phyloP scores from a whole-genome alignment of 2,888 invertebrate genomes.

The Nephrotoma appendiculata region DNA sequence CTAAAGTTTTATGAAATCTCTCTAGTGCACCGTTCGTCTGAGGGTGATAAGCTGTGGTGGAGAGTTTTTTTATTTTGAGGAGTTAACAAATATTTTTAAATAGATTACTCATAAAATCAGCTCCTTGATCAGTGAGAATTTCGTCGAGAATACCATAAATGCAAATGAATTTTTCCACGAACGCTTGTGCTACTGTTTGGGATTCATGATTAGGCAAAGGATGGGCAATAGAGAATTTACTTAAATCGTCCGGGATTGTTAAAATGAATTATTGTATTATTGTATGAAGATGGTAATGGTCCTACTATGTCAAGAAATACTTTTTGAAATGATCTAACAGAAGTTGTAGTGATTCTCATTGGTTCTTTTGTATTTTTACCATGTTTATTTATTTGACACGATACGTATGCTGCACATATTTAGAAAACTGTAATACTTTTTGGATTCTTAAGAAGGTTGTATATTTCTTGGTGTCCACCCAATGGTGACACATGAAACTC shows the following conservation, averaged over 20 bases:
- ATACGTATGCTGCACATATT: not conserved
- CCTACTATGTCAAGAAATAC: not conserved
- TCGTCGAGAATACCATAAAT: no score
- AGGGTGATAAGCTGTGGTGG: no score
- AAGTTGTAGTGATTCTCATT: not conserved
- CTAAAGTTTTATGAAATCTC: no score
- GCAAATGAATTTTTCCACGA: no score
- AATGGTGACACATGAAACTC: not conserved
- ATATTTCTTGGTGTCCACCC: not conserved
- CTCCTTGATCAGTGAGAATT: no score
- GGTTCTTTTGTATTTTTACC: not conserved
- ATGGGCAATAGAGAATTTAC: not conserved
- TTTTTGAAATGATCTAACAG: no score
- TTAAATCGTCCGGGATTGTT: not conserved
- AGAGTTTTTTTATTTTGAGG: no score
- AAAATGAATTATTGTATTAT: not conserved
- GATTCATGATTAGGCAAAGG: no score
- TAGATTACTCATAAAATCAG: no score
- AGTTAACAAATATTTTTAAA: no score
- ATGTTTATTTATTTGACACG: not conserved
- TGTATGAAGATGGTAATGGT: not conserved
- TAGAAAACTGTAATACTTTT: not conserved
- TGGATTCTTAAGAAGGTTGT: not conserved
- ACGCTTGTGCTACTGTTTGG: no score
- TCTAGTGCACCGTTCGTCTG: no score